These are phyloP conservation scores for Netelia fuscicornis DNA, from an alignment of 2,888 invertebrate genomes.

Conservation along the genomic window DNA sequence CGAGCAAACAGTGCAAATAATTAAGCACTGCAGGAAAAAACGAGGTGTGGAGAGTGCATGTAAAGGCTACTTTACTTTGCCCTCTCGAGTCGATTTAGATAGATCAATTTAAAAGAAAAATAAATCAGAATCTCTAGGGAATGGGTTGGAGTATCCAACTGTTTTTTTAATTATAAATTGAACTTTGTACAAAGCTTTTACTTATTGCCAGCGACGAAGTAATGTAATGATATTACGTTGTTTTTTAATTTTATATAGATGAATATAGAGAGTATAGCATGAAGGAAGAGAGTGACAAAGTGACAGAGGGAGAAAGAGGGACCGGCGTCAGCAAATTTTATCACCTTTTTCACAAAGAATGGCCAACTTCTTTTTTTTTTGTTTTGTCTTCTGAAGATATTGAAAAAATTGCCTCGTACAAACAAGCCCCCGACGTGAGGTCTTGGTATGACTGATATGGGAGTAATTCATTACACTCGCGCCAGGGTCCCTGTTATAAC, in stretches of 20 bases:
- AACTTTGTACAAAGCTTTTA: slow-evolving; percentile 85
- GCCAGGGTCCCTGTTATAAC: slow-evolving; percentile 82
- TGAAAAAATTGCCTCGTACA: slow-evolving; percentile 80
- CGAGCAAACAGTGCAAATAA: slow-evolving; percentile 9
- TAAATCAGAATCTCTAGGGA: slow-evolving; percentile 79
- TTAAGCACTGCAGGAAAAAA: slow-evolving; percentile 6
- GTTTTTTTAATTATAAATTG: slow-evolving; percentile 84
- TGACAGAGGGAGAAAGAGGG: slow-evolving; percentile 50
- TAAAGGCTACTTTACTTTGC: slow-evolving; percentile 56
- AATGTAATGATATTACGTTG: slow-evolving; percentile 84
- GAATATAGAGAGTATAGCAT: slow-evolving; percentile 77
- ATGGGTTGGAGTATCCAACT: slow-evolving; percentile 81
- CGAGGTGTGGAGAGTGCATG: slow-evolving; percentile 9
- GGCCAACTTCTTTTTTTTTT: slow-evolving; percentile 42
- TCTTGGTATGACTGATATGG: slow-evolving; percentile 69
- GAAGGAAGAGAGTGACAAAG: slow-evolving; percentile 41
- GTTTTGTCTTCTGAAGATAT: slow-evolving; percentile 10
- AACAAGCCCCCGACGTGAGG: slow-evolving; percentile 82
- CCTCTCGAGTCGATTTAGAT: slow-evolving; percentile 69
- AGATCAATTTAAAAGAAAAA: slow-evolving; percentile 72
- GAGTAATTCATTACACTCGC: slow-evolving; percentile 70
- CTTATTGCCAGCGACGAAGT: slow-evolving; percentile 83
- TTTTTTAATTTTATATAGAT: slow-evolving; percentile 84
- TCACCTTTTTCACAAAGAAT: slow-evolving; percentile 25
- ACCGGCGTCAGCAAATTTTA: slow-evolving; percentile 55